phyloP scores from a whole-genome alignment of 2,113 vertebrate genomes.

The Odocoileus hemionus region DNA sequence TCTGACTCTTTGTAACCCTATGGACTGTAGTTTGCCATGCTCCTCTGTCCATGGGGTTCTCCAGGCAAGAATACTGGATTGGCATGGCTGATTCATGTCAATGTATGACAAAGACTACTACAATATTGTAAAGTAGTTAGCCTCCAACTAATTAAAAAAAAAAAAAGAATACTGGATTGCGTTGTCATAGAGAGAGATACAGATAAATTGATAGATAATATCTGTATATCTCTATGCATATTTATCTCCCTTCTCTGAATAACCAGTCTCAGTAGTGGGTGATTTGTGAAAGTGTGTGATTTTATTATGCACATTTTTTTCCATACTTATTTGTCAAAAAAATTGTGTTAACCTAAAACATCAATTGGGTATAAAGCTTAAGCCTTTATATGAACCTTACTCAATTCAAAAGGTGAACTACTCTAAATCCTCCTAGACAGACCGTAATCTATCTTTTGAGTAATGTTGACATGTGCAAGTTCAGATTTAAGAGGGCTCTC shows the following conservation, averaged over 20 bases:
- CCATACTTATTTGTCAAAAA: neutral
- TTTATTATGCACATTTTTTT: neutral
- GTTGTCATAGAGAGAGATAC: neutral
- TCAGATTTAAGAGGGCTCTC: neutral
- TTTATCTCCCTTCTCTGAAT: neutral
- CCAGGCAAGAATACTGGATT: neutral
- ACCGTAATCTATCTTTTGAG: neutral
- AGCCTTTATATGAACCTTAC: neutral
- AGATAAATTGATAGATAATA: neutral
- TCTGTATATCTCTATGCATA: neutral
- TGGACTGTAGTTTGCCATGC: neutral
- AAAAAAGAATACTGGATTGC: neutral
- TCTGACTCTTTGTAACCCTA: neutral
- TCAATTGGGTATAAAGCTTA: neutral
- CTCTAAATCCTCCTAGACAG: neutral
- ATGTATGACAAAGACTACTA: too few relatives aligned
- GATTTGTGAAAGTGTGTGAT: neutral
- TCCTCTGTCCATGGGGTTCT: neutral
- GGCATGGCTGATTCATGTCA: too few relatives aligned
- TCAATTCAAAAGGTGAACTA: neutral
- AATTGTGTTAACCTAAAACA: neutral
- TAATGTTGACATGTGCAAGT: neutral
- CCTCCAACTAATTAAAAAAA: too few relatives aligned
- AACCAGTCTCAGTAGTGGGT: neutral
- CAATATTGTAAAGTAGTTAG: too few relatives aligned